These are phyloP conservation scores for Mastomys natalensis DNA, from an alignment of 2,113 vertebrate genomes.

Conservation along the genomic window DNA sequence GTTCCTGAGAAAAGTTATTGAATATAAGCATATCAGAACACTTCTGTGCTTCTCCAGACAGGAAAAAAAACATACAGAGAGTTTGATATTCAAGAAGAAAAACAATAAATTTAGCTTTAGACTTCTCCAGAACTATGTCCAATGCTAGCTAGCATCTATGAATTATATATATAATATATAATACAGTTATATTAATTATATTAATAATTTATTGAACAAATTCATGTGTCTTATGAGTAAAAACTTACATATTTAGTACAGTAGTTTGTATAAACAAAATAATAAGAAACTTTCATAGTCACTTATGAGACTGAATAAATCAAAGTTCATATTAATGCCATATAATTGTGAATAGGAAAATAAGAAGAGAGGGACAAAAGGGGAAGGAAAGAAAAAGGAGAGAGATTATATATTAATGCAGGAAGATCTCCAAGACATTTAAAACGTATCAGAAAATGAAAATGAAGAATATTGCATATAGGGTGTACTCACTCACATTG, in stretches of 20 bases:
- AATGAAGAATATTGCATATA: neutral
- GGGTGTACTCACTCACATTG: neutral
- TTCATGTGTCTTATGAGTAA: neutral
- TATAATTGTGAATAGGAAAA: neutral
- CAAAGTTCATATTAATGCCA: neutral
- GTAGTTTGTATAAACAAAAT: slow-evolving; percentile 20
- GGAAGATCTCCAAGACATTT: slow-evolving; percentile 7
- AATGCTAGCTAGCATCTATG: neutral
- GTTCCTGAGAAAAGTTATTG: slow-evolving; percentile 20
- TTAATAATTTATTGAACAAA: slow-evolving; percentile 41
- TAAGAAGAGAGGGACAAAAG: neutral
- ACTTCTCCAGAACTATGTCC: neutral
- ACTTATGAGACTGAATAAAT: neutral
- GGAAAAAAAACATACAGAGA: neutral
- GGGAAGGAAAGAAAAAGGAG: neutral
- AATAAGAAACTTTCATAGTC: slow-evolving; percentile 53
- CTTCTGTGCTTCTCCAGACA: neutral
- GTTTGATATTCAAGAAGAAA: slow-evolving; percentile 16
- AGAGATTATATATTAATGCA: slow-evolving; percentile 15
- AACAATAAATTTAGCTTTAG: slow-evolving; percentile 24
- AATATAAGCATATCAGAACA: neutral
- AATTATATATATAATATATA: neutral
- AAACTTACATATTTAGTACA: neutral
- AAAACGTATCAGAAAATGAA: neutral
- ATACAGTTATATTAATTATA: neutral